Evolutionary conservation across 2,113 vertebrate genomes (phyloP).

Genomic region (Collichthys lucidus): DNA sequence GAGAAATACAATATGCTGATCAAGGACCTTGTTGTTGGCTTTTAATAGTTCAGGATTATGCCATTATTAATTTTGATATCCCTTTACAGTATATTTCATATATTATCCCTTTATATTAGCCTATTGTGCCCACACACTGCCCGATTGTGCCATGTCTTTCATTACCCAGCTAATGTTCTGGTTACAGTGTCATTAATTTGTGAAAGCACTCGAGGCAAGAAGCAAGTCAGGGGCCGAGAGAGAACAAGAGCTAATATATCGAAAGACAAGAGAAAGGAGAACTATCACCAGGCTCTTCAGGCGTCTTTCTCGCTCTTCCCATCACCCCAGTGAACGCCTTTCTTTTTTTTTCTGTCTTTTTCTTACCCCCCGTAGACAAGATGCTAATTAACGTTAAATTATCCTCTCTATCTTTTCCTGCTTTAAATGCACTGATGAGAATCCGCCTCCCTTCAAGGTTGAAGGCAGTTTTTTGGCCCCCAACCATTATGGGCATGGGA

Average conservation of each 20-base stretch:
- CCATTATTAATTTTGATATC: slow-evolving; percentile 45
- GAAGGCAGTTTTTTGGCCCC: slow-evolving; percentile 16
- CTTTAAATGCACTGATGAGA: slow-evolving; percentile 53
- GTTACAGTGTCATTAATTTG: slow-evolving; percentile 79
- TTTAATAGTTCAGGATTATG: slow-evolving; percentile 34
- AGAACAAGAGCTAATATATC: slow-evolving; percentile 65
- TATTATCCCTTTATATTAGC: slow-evolving; percentile 51
- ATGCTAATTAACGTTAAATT: slow-evolving; percentile 74
- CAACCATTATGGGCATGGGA: slow-evolving; percentile 14
- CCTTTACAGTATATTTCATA: slow-evolving; percentile 41
- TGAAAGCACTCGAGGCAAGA: slow-evolving; percentile 66
- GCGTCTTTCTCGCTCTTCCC: slow-evolving; percentile 42
- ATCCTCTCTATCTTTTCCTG: slow-evolving; percentile 57
- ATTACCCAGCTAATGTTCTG: slow-evolving; percentile 77
- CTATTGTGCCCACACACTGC: slow-evolving; percentile 47
- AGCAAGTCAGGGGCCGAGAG: slow-evolving; percentile 52
- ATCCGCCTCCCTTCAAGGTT: slow-evolving; percentile 50
- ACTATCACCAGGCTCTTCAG: slow-evolving; percentile 53
- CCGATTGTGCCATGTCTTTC: slow-evolving; percentile 63
- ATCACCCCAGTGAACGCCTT: slow-evolving; percentile 33
- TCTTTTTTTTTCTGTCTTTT: slow-evolving; percentile 25
- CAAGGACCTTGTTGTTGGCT: not conserved
- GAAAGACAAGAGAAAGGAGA: slow-evolving; percentile 62
- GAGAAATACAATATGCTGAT: not conserved
- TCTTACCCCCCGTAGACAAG: slow-evolving; percentile 55